Percentiles rank a stretch among this genome's conserved stretches.
Evolutionary conservation across 2,113 vertebrate species (phyloP).

Genomic region (Cyprinodon brontotheroides): DNA sequence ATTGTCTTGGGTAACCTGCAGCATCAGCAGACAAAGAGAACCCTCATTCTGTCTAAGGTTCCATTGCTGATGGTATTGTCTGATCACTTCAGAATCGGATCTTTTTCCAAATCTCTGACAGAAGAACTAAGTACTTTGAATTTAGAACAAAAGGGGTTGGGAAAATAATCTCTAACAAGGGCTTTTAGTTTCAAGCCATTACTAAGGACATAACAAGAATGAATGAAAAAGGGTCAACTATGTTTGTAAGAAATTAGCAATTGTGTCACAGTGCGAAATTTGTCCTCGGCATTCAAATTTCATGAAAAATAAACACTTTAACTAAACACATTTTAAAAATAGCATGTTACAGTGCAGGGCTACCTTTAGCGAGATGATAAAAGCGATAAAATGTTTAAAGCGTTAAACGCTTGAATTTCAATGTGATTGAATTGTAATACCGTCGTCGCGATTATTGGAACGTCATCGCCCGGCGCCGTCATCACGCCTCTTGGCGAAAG

Average conservation of each 20-base stretch:
- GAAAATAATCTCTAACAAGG: not conserved
- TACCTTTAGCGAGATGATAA: too few species aligned
- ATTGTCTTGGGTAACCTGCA: constrained; percentile 16
- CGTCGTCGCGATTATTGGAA: too few species aligned
- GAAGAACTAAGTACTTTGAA: not conserved
- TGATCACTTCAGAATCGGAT: not conserved
- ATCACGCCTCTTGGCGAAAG: too few species aligned
- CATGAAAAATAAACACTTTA: not conserved
- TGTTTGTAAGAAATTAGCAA: not conserved
- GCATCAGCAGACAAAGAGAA: constrained; percentile 37
- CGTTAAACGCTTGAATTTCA: too few species aligned
- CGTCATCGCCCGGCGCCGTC: too few species aligned
- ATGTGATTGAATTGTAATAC: too few species aligned
- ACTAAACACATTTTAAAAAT: not conserved
- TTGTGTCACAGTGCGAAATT: not conserved
- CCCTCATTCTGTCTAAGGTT: constrained; percentile 33
- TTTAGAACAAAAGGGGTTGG: not conserved
- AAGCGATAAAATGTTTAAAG: too few species aligned
- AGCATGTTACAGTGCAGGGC: too few species aligned
- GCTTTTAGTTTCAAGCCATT: not conserved
- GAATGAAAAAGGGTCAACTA: not conserved
- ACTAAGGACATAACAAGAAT: not conserved
- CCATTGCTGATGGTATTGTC: not conserved
- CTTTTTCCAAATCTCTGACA: not conserved
- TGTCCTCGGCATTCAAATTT: not conserved